These are phyloP conservation scores for Tupiocoris notatus DNA, from an alignment of 2,888 invertebrate species.

Conservation along the genomic window DNA sequence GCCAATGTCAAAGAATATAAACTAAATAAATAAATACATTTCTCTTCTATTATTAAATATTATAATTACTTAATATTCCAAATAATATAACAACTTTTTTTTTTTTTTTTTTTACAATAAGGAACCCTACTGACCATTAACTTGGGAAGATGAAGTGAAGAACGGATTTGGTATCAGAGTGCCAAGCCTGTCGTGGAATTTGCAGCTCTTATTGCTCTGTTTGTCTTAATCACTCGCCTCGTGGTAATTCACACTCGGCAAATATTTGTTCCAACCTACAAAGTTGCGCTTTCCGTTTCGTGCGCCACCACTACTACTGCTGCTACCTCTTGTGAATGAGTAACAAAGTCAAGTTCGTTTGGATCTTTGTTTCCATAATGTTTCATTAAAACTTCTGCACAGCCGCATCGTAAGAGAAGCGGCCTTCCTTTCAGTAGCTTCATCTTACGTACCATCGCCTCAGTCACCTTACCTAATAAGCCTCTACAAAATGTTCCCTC, in stretches of 20 bases:
- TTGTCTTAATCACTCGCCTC: conserved; percentile 34
- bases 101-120: too few species aligned
- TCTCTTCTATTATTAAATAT: too few species aligned
- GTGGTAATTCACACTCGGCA: conserved; percentile 28
- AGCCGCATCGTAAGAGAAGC: background rate
- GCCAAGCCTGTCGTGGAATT: background rate
- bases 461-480: background rate
- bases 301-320: background rate
- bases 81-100: too few species aligned
- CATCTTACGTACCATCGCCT: background rate
- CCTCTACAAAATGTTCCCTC: background rate
- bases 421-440: background rate
- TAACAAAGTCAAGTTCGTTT: conserved; percentile 39
- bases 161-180: conserved; percentile 8
- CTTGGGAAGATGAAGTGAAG: too few species aligned
- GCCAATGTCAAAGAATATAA: too few species aligned
- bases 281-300: conserved; percentile 8
- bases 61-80: too few species aligned
- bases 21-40: too few species aligned
- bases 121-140: too few species aligned
- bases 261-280: conserved; percentile 33
- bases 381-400: conserved; percentile 23
- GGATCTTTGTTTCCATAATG: conserved; percentile 38
- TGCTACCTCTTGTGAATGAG: conserved; percentile 33
- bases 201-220: conserved; percentile 25